Percentiles rank a stretch among this genome's conserved stretches.
These are phyloP conservation scores for Drosophila tropicalis DNA, from an alignment of 1,140 invertebrate species.

Conservation along the genomic window DNA sequence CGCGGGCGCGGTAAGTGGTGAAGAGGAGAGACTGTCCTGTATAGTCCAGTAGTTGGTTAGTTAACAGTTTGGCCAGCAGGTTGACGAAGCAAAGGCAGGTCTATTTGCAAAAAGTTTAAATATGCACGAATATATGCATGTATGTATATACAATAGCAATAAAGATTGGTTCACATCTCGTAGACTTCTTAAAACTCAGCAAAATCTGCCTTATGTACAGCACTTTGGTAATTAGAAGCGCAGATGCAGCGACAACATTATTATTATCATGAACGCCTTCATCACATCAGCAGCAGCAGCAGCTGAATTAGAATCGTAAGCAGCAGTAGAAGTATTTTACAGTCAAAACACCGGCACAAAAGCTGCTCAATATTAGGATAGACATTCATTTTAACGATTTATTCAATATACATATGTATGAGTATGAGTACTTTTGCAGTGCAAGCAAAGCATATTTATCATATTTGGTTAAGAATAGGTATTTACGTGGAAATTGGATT, in stretches of 20 bases:
- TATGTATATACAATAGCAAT: neutral
- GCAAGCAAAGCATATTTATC: constrained; percentile 3
- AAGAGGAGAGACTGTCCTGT: neutral
- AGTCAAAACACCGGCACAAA: neutral
- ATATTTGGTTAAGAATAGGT: neutral
- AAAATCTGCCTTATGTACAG: neutral
- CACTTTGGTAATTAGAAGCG: neutral
- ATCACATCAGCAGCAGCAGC: neutral
- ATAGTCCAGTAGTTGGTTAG: constrained; percentile 1
- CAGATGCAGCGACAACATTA: constrained; percentile 1
- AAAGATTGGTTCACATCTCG: neutral
- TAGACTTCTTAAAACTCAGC: neutral
- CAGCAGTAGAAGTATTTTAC: neutral
- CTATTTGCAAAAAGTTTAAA: neutral
- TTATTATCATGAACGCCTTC: too few species aligned
- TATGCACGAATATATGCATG: neutral
- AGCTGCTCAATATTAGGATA: neutral
- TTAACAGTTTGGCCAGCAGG: neutral
- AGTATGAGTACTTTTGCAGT: neutral
- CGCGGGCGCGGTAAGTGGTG: neutral
- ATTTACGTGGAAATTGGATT: neutral
- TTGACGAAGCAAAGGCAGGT: neutral
- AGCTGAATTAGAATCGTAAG: neutral
- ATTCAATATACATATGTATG: neutral
- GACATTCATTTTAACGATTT: neutral